Percentiles rank a stretch among this genome's conserved stretches.
phyloP scores from a whole-genome alignment of 2,113 vertebrate species.

The Turnix velox region DNA sequence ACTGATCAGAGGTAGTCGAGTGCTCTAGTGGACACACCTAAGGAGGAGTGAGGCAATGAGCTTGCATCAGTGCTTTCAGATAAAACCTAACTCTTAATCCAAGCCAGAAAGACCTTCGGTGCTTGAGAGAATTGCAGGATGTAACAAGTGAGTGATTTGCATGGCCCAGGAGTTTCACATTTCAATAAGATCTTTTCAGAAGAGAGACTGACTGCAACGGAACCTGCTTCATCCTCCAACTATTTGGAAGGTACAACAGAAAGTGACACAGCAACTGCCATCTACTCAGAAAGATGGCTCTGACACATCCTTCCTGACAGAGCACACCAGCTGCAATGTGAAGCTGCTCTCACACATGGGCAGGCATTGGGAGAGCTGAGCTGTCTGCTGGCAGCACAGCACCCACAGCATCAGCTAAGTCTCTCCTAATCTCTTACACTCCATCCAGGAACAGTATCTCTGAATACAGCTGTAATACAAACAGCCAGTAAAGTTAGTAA shows the following conservation, averaged over 20 bases:
- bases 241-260: not conserved
- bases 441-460: not conserved
- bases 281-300: not conserved
- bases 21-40: no score
- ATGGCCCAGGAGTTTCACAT: not conserved
- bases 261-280: not conserved
- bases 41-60: not conserved
- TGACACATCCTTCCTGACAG: not conserved
- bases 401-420: not conserved
- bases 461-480: not conserved
- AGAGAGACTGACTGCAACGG: not conserved
- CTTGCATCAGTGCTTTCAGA: not conserved
- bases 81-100: not conserved
- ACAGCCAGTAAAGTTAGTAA: not conserved
- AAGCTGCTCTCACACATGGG: not conserved
- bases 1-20: accelerated
- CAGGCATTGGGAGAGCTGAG: not conserved
- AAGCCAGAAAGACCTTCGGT: not conserved
- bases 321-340: not conserved
- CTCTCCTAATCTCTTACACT: not conserved
- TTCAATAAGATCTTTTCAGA: not conserved
- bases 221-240: not conserved
- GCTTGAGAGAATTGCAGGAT: not conserved
- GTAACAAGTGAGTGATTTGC: not conserved
- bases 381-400: not conserved